Conservation (phyloP, 2,113 vertebrate species). For the Lycaon pictus region DNA sequence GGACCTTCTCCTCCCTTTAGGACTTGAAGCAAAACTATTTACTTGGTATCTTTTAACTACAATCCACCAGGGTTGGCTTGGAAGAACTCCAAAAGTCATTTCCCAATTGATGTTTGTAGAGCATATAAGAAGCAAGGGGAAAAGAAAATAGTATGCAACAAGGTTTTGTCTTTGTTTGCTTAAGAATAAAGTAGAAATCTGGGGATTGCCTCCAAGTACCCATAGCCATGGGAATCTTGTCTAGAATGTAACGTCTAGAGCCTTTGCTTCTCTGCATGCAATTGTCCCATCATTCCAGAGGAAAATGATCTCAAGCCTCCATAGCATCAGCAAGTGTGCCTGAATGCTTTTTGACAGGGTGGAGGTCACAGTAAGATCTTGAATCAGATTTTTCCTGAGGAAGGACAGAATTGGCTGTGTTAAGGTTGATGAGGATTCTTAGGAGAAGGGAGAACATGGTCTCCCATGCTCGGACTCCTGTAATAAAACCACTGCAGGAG, state of each 20-base stretch:
- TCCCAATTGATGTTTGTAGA: neutral
- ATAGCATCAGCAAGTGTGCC: accelerated
- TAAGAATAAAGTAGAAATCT: neutral
- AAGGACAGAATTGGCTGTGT: neutral
- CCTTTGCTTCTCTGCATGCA: neutral
- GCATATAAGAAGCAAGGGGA: neutral
- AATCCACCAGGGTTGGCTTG: neutral
- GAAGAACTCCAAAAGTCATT: neutral
- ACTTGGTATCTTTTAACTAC: neutral
- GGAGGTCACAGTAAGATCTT: neutral
- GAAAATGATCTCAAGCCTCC: neutral
- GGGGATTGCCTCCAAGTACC: neutral
- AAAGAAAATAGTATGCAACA: neutral
- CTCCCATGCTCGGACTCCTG: neutral
- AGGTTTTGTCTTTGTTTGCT: neutral
- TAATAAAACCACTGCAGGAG: no score
- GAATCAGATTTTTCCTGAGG: neutral
- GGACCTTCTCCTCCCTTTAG: neutral
- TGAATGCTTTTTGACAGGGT: neutral
- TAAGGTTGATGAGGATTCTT: neutral
- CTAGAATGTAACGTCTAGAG: neutral
- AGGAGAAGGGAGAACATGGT: neutral
- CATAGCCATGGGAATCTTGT: no score
- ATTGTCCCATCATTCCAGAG: neutral
- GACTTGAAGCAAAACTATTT: neutral